phyloP scores from a whole-genome alignment of 35 echinoderm and acorn worm genomes.

The Apostichopus japonicus region DNA sequence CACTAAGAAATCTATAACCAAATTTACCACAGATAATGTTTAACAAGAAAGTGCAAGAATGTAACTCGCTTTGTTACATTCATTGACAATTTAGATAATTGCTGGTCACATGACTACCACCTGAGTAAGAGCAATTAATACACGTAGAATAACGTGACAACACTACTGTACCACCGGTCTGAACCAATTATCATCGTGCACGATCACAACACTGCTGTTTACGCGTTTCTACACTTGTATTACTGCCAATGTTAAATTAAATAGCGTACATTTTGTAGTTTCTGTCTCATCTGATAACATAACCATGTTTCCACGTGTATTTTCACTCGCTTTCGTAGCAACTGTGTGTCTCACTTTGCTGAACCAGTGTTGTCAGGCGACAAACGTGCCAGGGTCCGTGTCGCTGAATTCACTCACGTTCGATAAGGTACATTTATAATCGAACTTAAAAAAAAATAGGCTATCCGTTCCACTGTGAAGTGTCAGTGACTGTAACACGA shows the following conservation, averaged over 20 bases:
- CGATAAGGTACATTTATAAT: conserved; percentile 62
- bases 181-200: no score
- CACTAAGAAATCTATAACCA: background rate
- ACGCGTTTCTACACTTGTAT: no score
- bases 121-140: background rate
- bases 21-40: background rate
- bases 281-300: no score
- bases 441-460: no score
- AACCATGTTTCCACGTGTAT: no score
- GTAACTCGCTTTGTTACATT: background rate
- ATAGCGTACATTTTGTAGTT: no score
- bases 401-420: conserved; percentile 74
- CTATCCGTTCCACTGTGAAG: background rate
- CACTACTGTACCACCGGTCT: no score
- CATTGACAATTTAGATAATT: background rate
- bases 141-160: background rate
- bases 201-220: no score
- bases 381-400: conserved; percentile 54
- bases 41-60: no score
- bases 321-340: no score
- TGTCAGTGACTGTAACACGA: no score
- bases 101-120: background rate
- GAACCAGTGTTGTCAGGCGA: background rate
- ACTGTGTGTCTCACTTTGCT: background rate
- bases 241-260: no score